Conservation (phyloP, 1,140 invertebrate species). For the Drosophila biarmipes region DNA sequence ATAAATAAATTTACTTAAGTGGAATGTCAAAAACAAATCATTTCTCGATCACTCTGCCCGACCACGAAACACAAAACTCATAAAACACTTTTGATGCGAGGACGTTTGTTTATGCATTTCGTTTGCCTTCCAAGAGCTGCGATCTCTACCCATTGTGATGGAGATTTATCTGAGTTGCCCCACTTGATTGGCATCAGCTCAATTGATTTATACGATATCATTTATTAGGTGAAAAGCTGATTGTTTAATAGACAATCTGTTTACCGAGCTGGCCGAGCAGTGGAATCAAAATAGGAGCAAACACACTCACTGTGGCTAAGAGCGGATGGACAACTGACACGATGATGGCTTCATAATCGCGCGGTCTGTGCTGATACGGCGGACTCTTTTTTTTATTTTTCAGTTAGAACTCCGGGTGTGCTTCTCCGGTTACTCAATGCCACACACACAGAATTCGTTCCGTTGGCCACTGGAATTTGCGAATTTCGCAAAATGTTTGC, state of each 20-base stretch:
- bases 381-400: constrained; percentile 7
- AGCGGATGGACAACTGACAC: constrained; percentile 42
- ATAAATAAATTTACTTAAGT: constrained; percentile 8
- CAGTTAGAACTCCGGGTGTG: constrained; percentile 19
- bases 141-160: constrained; percentile 54
- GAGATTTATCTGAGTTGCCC: constrained; percentile 74
- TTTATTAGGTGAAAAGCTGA: constrained; percentile 74
- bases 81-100: constrained; percentile 57
- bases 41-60: constrained; percentile 20
- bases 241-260: constrained; percentile 73
- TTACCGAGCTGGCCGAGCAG: constrained; percentile 38
- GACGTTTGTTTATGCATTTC: constrained; percentile 38
- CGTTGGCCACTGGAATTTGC: constrained; percentile 29
- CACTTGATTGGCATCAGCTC: constrained; percentile 78
- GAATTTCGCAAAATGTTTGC: constrained; percentile 18
- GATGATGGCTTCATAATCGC: constrained; percentile 29
- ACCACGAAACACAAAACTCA: constrained; percentile 43
- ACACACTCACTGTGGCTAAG: constrained; percentile 22
- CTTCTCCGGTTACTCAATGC: constrained; percentile 67
- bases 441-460: constrained; percentile 25
- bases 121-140: constrained; percentile 36
- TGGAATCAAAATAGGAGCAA: constrained; percentile 32
- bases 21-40: constrained; percentile 26
- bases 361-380: constrained; percentile 39
- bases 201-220: constrained; percentile 79